Evolutionary conservation across 2,888 invertebrate genomes (phyloP), one percentile per base, ranked within the genome.

Genomic region (Amphipoea lucens): DNA sequence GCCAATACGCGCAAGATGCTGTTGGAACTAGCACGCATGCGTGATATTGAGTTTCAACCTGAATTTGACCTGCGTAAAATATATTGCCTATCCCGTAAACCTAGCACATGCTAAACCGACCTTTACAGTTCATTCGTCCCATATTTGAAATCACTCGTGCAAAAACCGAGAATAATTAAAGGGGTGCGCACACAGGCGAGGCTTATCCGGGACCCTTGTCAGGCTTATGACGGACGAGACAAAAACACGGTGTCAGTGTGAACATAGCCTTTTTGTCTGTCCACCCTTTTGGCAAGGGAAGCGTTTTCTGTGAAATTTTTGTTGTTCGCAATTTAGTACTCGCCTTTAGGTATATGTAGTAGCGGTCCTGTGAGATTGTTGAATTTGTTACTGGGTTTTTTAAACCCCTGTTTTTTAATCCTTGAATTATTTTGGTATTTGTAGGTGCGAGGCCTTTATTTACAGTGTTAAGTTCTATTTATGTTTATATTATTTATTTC

Each of bases 121-220:
- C 83, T 87, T 90, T 81, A 82, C 87, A 88, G 85, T 90, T 88
- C 89, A 92, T 90, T 83, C 88, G 88, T 84, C 89, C 85, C 90
- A 90, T 91, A 92, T 92, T 92, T 86, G 89, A 88, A 92, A 89
- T 90, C 90, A 88, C 78, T 91, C 88, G 90, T 89, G 92, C 91
- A 92, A 92, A 92, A 93, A 92, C 87, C 86, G 89, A 87, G 92
- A 92, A 93, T 93, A 92, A 93, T 93, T 93, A 93, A 93, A 92
- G 92, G 91, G 90, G 89, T 87, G 90, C 87, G 84, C 91, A 89
- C 92, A 91, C 91, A 87, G 74, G 87, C 89, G 86, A 81, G 70
- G 89, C 90, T 91, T 91, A 91, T 91, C 89, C 87, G 82, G 81
- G 86, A 93, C 93, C 93, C 93, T 91, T 92, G 93, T 93, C 93